These are phyloP conservation scores for Araneus ventricosus DNA, from an alignment of 1,140 invertebrate genomes.

Conservation along the genomic window DNA sequence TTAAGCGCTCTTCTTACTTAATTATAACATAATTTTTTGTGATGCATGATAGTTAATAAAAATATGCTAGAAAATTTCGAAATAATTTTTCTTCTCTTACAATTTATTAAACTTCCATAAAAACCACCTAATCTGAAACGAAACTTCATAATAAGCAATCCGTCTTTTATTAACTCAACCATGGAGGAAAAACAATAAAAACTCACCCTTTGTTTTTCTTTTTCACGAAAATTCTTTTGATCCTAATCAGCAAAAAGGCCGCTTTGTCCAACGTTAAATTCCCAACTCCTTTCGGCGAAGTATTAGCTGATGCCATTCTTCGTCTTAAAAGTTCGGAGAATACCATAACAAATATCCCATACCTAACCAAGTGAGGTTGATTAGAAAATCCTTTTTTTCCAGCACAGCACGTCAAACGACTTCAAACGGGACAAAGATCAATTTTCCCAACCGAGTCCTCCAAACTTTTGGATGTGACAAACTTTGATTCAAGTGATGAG, in stretches of 20 bases:
- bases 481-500: neutral
- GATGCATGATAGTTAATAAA: too few relatives aligned
- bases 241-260: slow-evolving; percentile 90
- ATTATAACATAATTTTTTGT: too few relatives aligned
- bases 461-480: slow-evolving; percentile 15
- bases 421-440: slow-evolving; percentile 3
- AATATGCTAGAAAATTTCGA: too few relatives aligned
- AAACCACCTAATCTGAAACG: too few relatives aligned
- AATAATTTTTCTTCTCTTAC: too few relatives aligned
- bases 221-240: slow-evolving; percentile 93
- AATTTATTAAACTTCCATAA: too few relatives aligned
- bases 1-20: too few relatives aligned
- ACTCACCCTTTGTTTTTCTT: slow-evolving; percentile 87
- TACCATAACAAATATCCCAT: slow-evolving; percentile 68
- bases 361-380: neutral
- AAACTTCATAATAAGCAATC: too few relatives aligned
- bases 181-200: neutral
- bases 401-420: neutral
- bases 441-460: neutral
- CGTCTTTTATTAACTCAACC: too few relatives aligned
- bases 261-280: slow-evolving; percentile 81
- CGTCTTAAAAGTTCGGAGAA: slow-evolving; percentile 53
- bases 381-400: neutral
- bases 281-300: slow-evolving; percentile 66
- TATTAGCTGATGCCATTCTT: slow-evolving; percentile 63